phyloP scores from a whole-genome alignment of 2,113 vertebrate species.

The Apodemus speciosus region DNA sequence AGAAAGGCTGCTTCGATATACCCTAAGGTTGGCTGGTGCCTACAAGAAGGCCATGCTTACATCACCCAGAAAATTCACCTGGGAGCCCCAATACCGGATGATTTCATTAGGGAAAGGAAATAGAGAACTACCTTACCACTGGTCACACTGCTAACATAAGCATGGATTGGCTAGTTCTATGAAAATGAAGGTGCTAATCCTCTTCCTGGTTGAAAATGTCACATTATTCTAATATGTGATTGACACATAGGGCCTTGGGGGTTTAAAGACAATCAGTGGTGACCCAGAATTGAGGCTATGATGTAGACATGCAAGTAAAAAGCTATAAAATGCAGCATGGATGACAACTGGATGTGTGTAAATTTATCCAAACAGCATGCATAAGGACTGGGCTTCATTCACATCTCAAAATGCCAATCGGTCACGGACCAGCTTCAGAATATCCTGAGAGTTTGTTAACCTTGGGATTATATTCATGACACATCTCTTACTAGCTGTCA shows the following conservation, averaged over 20 bases:
- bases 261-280: neutral
- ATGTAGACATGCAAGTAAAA: neutral
- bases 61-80: neutral
- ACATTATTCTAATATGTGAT: neutral
- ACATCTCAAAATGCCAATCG: conserved; percentile 37
- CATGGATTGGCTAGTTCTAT: neutral
- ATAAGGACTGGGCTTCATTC: neutral
- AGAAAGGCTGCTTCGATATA: neutral
- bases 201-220: neutral
- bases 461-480: neutral
- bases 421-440: neutral
- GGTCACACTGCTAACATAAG: neutral
- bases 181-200: neutral
- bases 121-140: neutral
- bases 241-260: neutral
- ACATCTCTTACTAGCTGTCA: neutral
- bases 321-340: neutral
- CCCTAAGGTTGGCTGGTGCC: neutral
- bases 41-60: neutral
- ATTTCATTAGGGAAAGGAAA: conserved; percentile 7
- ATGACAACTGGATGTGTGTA: neutral
- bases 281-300: neutral
- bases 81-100: neutral
- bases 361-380: neutral
- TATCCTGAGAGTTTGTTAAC: neutral